Evolutionary conservation across 2,888 invertebrate genomes (phyloP), one percentile per base, ranked within the genome.

Genomic region (Nephrotoma flavescens): DNA sequence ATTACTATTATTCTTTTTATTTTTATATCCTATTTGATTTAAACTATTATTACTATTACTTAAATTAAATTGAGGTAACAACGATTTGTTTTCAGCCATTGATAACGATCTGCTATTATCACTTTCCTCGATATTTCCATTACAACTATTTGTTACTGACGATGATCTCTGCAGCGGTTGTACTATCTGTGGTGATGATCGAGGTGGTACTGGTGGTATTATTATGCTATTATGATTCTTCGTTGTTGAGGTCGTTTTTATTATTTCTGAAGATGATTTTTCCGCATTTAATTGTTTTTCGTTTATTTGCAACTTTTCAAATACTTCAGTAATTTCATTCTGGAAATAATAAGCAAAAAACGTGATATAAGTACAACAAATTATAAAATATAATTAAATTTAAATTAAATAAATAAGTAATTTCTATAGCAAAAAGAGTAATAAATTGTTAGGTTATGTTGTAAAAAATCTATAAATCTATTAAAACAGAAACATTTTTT

Each of bases 321-420:
- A 91, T 88, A 91, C 92, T 89, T 92, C 91, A 89, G 91, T 92
- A 89, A 92, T 92, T 90, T 92, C 92, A 88, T 90, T 90, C 92
- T 92, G 89, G 87, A 87, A 88, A 85, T 52, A 86, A 86, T 12
- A 12, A 71, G 12, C 31, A 71, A 57, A 86, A 7, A 87, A 86
- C 1, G 19, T 57, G 45, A 87, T 85, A 84, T 42, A 84, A 84
- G 9, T 83, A 83, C 4, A 41, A 57, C 11, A 9, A 44, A 42
- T 12, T 86, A 45, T 41, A 42, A 85, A n/a, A 9, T 42, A 42
- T 9, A 85, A 9, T 44, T 9, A 44, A 9, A 44, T 47, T 44
- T 9, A 44, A 9, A 44, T 47, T 9, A 47, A 47, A 47, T 47
- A 3, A 12, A 12, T 12, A 47, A 31, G 31, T 31, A 2, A 31